Conservation (phyloP, 2,113 vertebrate genomes). For the Columbina picui region DNA sequence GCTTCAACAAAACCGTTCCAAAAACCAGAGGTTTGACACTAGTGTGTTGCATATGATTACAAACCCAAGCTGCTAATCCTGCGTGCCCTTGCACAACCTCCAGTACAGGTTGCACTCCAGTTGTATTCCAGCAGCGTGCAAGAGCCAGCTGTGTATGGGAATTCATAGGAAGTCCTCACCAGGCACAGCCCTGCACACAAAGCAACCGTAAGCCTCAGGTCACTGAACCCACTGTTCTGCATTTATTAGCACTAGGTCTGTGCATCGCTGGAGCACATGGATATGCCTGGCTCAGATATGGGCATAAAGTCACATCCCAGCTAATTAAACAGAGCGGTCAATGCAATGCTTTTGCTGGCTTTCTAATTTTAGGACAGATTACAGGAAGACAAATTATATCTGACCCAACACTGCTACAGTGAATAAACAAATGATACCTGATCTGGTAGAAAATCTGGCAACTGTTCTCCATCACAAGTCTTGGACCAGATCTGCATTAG, state of each 20-base stretch:
- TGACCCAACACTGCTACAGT: neutral
- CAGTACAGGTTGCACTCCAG: neutral
- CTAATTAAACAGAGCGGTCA: neutral
- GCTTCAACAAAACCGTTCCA: neutral
- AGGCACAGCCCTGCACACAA: neutral
- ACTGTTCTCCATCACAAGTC: neutral
- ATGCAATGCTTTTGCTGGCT: neutral
- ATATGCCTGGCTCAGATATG: neutral
- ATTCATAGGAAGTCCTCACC: neutral
- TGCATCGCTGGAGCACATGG: neutral
- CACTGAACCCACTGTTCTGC: neutral
- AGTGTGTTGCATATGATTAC: fast-evolving
- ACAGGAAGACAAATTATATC: neutral
- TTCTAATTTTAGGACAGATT: neutral
- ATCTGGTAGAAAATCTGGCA: neutral
- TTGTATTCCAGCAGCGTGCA: neutral
- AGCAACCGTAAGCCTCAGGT: neutral
- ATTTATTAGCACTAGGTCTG: neutral
- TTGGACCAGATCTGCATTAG: neutral
- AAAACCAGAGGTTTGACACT: neutral
- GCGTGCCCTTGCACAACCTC: neutral
- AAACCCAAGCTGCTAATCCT: neutral
- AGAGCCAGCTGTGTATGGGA: neutral
- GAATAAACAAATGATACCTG: neutral
- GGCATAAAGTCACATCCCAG: neutral